Conservation (phyloP, 2,888 invertebrate species). For the Osedax frankpressi region DNA sequence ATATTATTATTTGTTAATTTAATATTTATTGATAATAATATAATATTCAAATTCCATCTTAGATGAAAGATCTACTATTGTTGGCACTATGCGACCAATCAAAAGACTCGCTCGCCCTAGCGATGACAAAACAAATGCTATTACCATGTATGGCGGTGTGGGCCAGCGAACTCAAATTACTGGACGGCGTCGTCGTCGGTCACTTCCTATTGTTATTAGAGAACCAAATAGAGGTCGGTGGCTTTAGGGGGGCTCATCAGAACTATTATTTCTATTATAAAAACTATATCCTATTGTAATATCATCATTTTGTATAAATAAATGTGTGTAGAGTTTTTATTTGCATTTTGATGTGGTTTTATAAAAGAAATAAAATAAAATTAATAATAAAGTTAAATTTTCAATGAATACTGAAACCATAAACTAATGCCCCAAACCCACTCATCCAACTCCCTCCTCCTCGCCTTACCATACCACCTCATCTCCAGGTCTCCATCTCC, state of each 20-base stretch:
- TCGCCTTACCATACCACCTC: background rate
- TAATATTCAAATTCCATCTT: too few relatives aligned
- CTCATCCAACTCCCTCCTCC: background rate
- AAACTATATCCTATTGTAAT: background rate
- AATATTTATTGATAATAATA: too few relatives aligned
- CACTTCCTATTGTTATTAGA: conserved; percentile 38
- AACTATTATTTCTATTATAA: background rate
- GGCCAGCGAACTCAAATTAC: conserved; percentile 51
- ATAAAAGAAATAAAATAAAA: too few relatives aligned
- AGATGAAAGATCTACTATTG: background rate
- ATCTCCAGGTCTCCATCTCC: background rate
- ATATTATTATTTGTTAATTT: too few relatives aligned
- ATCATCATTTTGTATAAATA: background rate
- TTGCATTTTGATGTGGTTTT: background rate
- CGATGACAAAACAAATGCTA: conserved; percentile 51
- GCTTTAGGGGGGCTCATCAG: background rate
- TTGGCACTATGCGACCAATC: background rate
- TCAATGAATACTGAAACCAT: too few relatives aligned
- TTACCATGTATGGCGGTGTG: conserved; percentile 57
- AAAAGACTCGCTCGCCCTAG: conserved; percentile 45
- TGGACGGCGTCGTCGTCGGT: conserved; percentile 45
- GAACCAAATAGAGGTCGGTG: conserved; percentile 37
- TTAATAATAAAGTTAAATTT: too few relatives aligned
- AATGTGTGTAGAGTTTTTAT: background rate
- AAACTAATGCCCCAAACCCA: background rate